A percentile compares a stretch with the other conserved stretches of the same genome.
Conservation (phyloP, 2,113 vertebrate species). For the Carassius carassius region DNA sequence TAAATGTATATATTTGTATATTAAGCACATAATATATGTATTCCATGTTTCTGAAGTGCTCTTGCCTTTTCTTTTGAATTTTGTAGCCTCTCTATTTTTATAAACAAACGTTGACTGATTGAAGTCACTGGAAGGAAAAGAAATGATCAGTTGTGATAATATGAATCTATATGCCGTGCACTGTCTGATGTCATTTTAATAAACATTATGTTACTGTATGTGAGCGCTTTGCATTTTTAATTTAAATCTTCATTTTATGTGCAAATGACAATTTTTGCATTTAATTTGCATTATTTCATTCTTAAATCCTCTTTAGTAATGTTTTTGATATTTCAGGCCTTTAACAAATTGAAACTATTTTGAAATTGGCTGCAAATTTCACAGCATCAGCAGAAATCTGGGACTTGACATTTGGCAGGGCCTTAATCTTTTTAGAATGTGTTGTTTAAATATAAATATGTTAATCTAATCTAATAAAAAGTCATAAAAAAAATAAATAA, state of each 20-base stretch:
- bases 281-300: neutral
- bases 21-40: conserved; percentile 76
- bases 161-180: conserved; percentile 62
- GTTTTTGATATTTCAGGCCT: neutral
- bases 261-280: neutral
- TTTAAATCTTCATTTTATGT: neutral
- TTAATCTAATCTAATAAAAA: neutral
- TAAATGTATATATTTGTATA: conserved; percentile 81
- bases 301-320: too few species aligned
- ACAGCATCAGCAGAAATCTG: neutral
- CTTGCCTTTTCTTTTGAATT: conserved; percentile 53
- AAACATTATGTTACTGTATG: conserved; percentile 62
- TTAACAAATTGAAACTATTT: neutral
- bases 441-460: neutral
- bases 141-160: conserved; percentile 9
- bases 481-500: too few species aligned
- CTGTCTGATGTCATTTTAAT: conserved; percentile 67
- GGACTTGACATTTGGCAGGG: neutral
- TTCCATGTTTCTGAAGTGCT: conserved; percentile 60
- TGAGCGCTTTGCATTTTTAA: conserved; percentile 39
- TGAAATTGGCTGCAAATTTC: neutral
- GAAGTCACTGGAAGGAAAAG: neutral
- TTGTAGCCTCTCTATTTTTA: conserved; percentile 33
- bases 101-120: conserved; percentile 18
- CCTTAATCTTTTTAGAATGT: neutral